Evolutionary conservation across 2,888 invertebrate genomes (phyloP).

Genomic region (Sphaeridia pumilis): DNA sequence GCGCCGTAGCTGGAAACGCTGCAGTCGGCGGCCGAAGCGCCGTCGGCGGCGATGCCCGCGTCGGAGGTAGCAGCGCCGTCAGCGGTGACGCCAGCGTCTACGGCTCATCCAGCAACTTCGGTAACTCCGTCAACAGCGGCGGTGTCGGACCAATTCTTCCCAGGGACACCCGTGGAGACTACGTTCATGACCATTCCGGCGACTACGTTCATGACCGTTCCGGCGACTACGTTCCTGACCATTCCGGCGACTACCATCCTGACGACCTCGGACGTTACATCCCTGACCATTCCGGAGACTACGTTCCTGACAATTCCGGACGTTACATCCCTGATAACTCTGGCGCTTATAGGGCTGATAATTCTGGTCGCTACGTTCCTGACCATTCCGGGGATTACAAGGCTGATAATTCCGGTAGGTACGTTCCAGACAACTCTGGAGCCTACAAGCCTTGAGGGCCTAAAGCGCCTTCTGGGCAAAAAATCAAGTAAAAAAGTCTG

Average conservation of each 20-base stretch:
- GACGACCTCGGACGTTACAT: constrained; percentile 2
- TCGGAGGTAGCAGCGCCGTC: too few species aligned
- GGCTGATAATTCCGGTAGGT: constrained; percentile 5
- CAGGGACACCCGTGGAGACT: too few species aligned
- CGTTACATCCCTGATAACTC: background rate
- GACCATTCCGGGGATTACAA: constrained; percentile 2
- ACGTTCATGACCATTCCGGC: background rate
- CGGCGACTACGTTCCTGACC: constrained; percentile 5
- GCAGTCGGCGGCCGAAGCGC: too few species aligned
- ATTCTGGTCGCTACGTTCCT: constrained; percentile 1
- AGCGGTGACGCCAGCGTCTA: too few species aligned
- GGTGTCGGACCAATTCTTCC: too few species aligned
- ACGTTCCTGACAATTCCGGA: constrained; percentile 3
- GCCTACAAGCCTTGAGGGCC: background rate
- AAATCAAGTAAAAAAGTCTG: too few species aligned
- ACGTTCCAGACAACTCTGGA: constrained; percentile 3
- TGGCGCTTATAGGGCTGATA: background rate
- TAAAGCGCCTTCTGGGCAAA: too few species aligned
- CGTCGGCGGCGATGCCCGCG: too few species aligned
- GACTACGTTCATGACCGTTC: constrained; percentile 3
- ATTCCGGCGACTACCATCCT: background rate
- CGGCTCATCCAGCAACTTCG: too few species aligned
- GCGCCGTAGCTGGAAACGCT: too few species aligned
- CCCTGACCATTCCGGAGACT: constrained; percentile 7
- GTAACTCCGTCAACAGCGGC: too few species aligned